A percentile compares a stretch with the other conserved stretches of the same genome.
Evolutionary conservation across 2,888 invertebrate species (phyloP).

Genomic region (Eupeodes latifasciatus): DNA sequence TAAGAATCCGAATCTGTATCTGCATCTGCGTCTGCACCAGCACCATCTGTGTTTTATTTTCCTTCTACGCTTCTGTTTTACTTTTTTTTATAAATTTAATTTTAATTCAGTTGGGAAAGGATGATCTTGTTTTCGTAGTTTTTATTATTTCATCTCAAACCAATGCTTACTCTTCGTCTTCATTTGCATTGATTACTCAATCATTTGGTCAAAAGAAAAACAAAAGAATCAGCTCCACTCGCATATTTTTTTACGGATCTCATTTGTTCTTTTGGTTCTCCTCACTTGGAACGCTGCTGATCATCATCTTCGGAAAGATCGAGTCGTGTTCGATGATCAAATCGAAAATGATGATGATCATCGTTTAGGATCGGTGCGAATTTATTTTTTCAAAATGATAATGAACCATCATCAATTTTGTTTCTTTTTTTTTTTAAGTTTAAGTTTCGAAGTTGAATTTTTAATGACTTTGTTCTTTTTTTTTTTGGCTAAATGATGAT

Average conservation of each 20-base stretch:
- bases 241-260: conserved; percentile 21
- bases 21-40: conserved; percentile 53
- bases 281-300: not conserved
- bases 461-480: conserved; percentile 36
- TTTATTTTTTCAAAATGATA: conserved; percentile 52
- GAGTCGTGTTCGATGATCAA: conserved; percentile 32
- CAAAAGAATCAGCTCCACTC: not conserved
- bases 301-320: conserved; percentile 27
- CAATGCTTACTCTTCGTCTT: conserved; percentile 41
- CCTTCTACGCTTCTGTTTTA: conserved; percentile 13
- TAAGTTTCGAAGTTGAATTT: conserved; percentile 18
- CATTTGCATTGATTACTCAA: conserved; percentile 74
- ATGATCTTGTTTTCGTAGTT: conserved; percentile 8
- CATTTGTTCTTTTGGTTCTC: conserved; percentile 23
- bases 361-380: conserved; percentile 44
- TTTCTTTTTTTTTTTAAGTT: not conserved
- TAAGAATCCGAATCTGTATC: not conserved
- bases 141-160: conserved; percentile 4
- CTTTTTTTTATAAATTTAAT: conserved; percentile 31
- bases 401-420: conserved; percentile 38
- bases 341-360: conserved; percentile 45
- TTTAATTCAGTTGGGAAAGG: conserved; percentile 42
- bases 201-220: conserved; percentile 29
- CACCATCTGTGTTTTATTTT: conserved; percentile 63
- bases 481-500: conserved; percentile 9